Conservation (phyloP, 92 coral and sea anemone genomes). For the Porites rus region DNA sequence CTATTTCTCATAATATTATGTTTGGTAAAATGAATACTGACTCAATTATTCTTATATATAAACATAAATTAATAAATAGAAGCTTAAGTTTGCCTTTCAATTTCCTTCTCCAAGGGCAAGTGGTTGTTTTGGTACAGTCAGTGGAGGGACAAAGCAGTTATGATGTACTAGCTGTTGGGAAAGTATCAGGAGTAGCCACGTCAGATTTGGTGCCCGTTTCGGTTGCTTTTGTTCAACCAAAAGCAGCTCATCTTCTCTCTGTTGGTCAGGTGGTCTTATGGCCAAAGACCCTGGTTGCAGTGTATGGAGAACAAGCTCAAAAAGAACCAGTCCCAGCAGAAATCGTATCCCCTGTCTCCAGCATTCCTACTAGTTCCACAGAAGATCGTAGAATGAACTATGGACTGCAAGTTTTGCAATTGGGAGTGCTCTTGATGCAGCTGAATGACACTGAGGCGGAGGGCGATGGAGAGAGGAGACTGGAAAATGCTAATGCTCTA, state of each 20-base stretch:
- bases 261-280: conserved; percentile 56
- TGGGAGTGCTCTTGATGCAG: conserved; percentile 72
- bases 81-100: too few species aligned
- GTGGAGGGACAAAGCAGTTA: conserved; percentile 2
- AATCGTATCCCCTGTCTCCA: conserved; percentile 20
- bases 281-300: conserved; percentile 55
- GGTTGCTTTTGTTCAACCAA: conserved; percentile 31
- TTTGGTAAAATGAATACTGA: background rate
- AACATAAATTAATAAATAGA: conserved; percentile 22
- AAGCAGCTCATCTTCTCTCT: conserved; percentile 26
- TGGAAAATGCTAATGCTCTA: conserved; percentile 77
- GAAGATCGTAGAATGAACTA: conserved; percentile 72
- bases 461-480: conserved; percentile 71
- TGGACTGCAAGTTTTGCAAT: conserved; percentile 60
- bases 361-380: conserved; percentile 16
- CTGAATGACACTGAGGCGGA: conserved; percentile 74
- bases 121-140: conserved; percentile 6
- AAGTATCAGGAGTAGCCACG: conserved; percentile 16
- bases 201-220: conserved; percentile 6
- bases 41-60: conserved; percentile 1
- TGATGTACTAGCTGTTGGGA: conserved; percentile 56
- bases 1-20: too few species aligned
- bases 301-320: conserved; percentile 7
- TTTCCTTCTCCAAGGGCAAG: conserved; percentile 28
- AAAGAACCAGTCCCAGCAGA: conserved; percentile 14